Base-by-base conservation (phyloP, 2,797 vertebrate genomes). In the Myotis pilosus region DNA sequence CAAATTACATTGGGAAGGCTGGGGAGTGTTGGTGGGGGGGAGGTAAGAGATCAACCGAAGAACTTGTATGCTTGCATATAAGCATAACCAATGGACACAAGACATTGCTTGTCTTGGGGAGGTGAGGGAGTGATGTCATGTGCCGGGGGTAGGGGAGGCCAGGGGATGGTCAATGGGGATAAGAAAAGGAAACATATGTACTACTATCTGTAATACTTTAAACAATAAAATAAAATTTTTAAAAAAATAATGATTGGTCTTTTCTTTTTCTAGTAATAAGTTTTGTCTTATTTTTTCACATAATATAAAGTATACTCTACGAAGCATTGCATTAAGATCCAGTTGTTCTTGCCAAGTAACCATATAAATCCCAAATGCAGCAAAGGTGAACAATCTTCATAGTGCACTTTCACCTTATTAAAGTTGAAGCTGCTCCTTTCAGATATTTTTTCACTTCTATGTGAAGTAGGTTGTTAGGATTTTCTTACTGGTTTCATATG, bases 371-470 rank as follows among this genome's bases (percentile, higher is more conserved):
- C 96, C 96, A 96, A 97, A 97, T 92, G 97, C 97, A 98, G 97
- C 97, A 96, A 98, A 97, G 41, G 41, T 44, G 9, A 44, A 44
- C 41, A 44, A 44, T 44, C 41, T 44, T 44, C 41, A 44, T 44
- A 44, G 41, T 44, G 41, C 41, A 44, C 41, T 44, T 44, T 44
- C 41, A 44, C 41, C 41, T 44, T 44, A 98, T 33, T 97, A 97
- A 98, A 98, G 98, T 94, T 97, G 98, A 98, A 98, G 98, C 95
- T 97, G 98, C 98, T 98, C 97, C 97, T 97, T 96, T 95, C 94
- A 97, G 94, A 97, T 87, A 97, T 96, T 97, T 97, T 98, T 98
- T 98, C 98, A 98, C 98, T 98, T 98, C 98, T 98, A 98, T 98
- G 98, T 98, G 98, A 98, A 98, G 98, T 92, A 98, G 98, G 98